Percentiles rank a stretch among this genome's conserved stretches.
These are phyloP conservation scores for Pluvialis apricaria DNA, from an alignment of 2,113 vertebrate genomes.

Conservation along the genomic window DNA sequence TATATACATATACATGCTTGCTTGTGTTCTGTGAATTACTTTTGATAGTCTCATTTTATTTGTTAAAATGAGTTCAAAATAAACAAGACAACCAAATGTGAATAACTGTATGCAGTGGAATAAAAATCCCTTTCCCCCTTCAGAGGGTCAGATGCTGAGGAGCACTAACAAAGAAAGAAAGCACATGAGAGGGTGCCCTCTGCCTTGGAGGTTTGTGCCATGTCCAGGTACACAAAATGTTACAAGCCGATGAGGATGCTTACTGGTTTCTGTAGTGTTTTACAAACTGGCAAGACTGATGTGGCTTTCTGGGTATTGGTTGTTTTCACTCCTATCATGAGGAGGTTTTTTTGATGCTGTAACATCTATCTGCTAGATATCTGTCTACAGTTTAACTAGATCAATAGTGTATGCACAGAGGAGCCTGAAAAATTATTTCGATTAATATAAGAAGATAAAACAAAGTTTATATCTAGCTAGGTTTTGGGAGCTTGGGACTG, in stretches of 20 bases:
- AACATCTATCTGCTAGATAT: background rate
- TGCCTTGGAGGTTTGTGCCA: background rate
- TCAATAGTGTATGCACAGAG: background rate
- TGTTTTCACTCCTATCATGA: background rate
- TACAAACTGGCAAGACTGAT: background rate
- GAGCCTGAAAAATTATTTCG: background rate
- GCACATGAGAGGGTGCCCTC: background rate
- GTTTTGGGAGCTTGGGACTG: background rate
- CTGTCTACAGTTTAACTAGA: background rate
- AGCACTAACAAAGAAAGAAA: background rate
- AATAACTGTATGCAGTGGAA: background rate
- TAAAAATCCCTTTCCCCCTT: background rate
- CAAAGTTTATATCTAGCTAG: background rate
- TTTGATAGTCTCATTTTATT: background rate
- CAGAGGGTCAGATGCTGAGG: background rate
- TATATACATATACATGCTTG: background rate
- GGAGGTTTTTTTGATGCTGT: background rate
- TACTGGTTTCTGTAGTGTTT: background rate
- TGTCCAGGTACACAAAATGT: background rate
- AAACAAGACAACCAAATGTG: background rate
- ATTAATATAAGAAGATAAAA: background rate
- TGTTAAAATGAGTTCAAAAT: background rate
- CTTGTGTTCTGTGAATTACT: background rate
- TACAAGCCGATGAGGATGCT: background rate
- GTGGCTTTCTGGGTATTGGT: fast-evolving